phyloP scores from a whole-genome alignment of 2,113 vertebrate genomes.

The Albula goreensis region DNA sequence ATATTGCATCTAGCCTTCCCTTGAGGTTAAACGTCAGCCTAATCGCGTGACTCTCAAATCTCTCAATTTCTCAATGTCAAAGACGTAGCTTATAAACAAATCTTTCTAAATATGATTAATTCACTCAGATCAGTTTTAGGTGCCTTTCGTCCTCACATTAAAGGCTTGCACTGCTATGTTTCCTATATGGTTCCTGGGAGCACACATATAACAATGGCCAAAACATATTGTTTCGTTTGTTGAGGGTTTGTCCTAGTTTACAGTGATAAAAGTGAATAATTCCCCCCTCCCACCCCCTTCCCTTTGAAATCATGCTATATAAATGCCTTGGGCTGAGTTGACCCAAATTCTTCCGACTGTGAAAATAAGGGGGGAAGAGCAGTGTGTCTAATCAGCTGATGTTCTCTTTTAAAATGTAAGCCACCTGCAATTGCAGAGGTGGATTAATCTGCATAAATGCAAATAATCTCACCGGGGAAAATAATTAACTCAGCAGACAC shows the following conservation, averaged over 20 bases:
- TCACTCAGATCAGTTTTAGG: not conserved
- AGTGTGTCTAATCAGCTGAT: not conserved
- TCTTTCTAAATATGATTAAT: not conserved
- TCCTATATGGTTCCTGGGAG: not conserved
- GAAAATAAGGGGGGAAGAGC: not conserved
- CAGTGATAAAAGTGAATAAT: not conserved
- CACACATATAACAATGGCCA: not conserved
- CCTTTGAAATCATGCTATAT: not conserved
- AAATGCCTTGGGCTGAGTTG: not conserved
- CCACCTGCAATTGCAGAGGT: too few species aligned
- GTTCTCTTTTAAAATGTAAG: not conserved
- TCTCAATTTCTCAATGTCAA: not conserved
- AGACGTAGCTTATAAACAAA: not conserved
- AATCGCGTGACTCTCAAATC: not conserved
- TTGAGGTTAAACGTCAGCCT: not conserved
- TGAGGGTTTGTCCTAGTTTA: conserved; percentile 2
- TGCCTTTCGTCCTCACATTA: not conserved
- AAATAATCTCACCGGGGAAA: too few species aligned
- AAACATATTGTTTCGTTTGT: not conserved
- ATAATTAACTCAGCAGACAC: too few species aligned
- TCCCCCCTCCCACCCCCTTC: not conserved
- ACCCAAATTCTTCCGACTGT: not conserved
- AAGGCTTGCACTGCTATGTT: not conserved
- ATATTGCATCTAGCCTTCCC: not conserved
- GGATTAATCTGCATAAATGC: too few species aligned